Evolutionary conservation across 2,797 vertebrate species (phyloP).

Genomic region (Remorina albescens): DNA sequence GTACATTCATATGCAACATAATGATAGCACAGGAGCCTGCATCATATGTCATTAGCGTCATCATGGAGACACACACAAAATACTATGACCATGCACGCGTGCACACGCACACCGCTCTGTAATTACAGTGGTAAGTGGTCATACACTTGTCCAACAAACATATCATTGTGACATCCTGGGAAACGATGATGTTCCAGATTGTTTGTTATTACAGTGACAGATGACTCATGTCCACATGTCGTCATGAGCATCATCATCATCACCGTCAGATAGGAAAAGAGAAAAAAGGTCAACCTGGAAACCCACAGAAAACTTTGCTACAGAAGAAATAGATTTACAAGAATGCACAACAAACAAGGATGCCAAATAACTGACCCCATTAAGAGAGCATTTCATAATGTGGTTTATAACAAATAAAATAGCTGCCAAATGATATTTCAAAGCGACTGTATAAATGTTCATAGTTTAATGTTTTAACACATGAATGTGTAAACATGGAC

Average conservation of each 20-base stretch:
- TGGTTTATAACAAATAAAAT: neutral
- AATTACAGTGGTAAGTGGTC: slow-evolving; percentile 51
- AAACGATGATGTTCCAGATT: slow-evolving; percentile 44
- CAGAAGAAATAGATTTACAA: slow-evolving; percentile 2
- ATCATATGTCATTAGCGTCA: slow-evolving; percentile 64
- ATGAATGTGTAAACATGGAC: neutral
- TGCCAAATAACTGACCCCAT: slow-evolving; percentile 2
- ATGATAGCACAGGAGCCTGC: slow-evolving; percentile 44
- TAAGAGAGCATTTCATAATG: neutral
- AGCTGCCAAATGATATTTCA: neutral
- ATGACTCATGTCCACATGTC: slow-evolving; percentile 46
- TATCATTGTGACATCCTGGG: slow-evolving; percentile 36
- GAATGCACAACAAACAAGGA: neutral
- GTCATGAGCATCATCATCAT: slow-evolving; percentile 25
- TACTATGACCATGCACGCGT: slow-evolving; percentile 10
- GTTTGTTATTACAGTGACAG: slow-evolving; percentile 38
- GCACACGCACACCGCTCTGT: slow-evolving; percentile 31
- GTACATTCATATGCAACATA: slow-evolving; percentile 47
- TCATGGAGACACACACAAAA: slow-evolving; percentile 37
- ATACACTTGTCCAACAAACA: slow-evolving; percentile 29
- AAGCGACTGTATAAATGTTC: neutral
- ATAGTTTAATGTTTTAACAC: neutral
- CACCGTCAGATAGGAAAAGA: slow-evolving; percentile 11
- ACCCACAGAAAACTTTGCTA: slow-evolving; percentile 6
- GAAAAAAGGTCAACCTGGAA: slow-evolving; percentile 16